These are phyloP conservation scores for Falcunculus frontatus DNA, from an alignment of 2,113 vertebrate genomes.

Conservation along the genomic window DNA sequence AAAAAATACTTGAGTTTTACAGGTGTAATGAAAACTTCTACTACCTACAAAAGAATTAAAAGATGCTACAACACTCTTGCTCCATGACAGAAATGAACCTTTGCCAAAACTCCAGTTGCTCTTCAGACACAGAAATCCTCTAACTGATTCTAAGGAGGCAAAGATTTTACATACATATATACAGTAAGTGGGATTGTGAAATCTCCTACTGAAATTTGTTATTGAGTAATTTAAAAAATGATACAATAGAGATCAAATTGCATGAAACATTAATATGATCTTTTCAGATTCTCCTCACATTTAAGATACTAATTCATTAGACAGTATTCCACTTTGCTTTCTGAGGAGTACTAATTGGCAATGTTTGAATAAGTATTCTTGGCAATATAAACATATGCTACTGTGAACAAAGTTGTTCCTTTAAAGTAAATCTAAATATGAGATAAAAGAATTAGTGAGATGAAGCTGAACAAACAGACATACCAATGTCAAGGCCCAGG, in stretches of 20 bases:
- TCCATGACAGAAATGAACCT: neutral
- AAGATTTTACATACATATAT: neutral
- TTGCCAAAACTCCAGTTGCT: neutral
- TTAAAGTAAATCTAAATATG: neutral
- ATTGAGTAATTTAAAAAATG: neutral
- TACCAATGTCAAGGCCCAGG: neutral
- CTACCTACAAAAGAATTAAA: neutral
- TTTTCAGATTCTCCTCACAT: neutral
- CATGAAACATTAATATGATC: neutral
- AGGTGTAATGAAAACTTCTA: neutral
- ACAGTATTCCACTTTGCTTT: neutral
- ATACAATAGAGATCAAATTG: neutral
- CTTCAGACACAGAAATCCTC: neutral
- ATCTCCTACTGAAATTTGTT: neutral
- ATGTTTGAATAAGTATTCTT: neutral
- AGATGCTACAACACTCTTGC: neutral
- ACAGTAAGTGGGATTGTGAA: neutral
- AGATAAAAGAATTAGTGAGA: neutral
- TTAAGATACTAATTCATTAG: neutral
- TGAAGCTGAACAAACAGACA: neutral
- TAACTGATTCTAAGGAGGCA: neutral
- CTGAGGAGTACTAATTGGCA: neutral
- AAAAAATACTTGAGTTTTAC: neutral
- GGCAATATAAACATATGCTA: neutral
- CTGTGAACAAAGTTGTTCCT: neutral